Evolutionary conservation across 23 tunicate species (phyloP), one percentile per base, ranked within the genome.

Genomic region (Halocynthia aurantium): DNA sequence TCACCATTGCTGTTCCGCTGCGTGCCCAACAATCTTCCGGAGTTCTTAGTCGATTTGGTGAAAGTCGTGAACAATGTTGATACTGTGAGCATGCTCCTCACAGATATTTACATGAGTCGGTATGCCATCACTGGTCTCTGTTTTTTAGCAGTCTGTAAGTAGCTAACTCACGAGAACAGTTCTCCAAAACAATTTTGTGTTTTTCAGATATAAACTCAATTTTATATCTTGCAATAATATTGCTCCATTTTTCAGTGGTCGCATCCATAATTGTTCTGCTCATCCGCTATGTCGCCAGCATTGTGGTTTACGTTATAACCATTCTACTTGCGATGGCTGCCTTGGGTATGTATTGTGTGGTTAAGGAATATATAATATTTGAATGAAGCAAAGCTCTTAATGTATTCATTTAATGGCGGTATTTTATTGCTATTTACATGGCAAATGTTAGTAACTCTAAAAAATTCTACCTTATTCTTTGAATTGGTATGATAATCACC

Each of bases 231-330:
- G 63, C 63, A 58, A 58, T 13, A 58, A n/a, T 58, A 13, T 13
- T 13, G 63, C 55, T 57, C 51, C 6, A 71, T 70, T 51, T 77
- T 85, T 10, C 81, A 91, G 97, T 91, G 77, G 77, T 85, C 7
- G 76, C 97, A 0, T 73, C 85, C 52, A 67, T 91, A 44, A 81
- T 91, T 53, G 97, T 91, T 13, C n/a, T 91, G 40, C 81, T 91
- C 31, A 70, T 91, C 19, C 80, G 97, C 50, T 91, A 77, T 65
- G n/a, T 83, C 68, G 90, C 97, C 5, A 78, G 85, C 71, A 77
- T 91, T 62, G 97, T 91, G 70, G 97, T 91, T 53, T 81, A 82
- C 77, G 71, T 91, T 68, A 85, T 91, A 68, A 74, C 80, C 67
- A 77, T 91, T 18, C 53, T 91, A 11, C 77, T 91, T 8, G 69